Base-by-base conservation (phyloP, 2,888 invertebrate genomes). In the Eustalomyia histrio region DNA sequence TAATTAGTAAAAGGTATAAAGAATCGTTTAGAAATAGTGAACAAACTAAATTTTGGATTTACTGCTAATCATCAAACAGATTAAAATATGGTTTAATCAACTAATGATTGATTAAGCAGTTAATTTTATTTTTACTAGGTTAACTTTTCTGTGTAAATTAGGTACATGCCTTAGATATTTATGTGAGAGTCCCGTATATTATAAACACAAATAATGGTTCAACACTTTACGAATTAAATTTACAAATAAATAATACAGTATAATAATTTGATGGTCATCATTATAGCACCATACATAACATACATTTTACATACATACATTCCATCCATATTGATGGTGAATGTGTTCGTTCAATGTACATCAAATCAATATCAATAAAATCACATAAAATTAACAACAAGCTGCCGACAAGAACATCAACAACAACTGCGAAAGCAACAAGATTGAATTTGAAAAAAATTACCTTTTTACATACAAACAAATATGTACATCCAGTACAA, bases 301-400 rank as follows among this genome's bases (percentile, higher is more conserved):
- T 1, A 1, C 39, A 53, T 24, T 24, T 24, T n/a, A 10, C 24
- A 29, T 35, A 58, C 29, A 21, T 61, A 3, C 18, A 47, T 21
- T 10, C 12, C 12, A 12, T 39, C 39, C 2, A 14, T 12, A 47
- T n/a, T 47, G 43, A 47, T 47, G 16, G 33, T 57, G 16, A 24
- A 29, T 57, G 24, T n/a, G 29, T 29, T 29, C 10, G 58, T 64
- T 57, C 29, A 57, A 39, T 64, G 53, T 53, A 50, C 55, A 60
- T 60, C 72, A 43, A 53, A 72, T 24, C 24, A 39, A 67, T 67
- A 71, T 78, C 76, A 72, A 78, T 78, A 65, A 72, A 65, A 78
- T 78, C 72, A 67, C 47, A 78, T 61, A 67, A 61, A 61, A 71
- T 71, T 71, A 78, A 72, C 60, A 67, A 67, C 65, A 78, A 72